Base-by-base conservation (phyloP, 2,797 vertebrate genomes). In the Psittacula derbiana region DNA sequence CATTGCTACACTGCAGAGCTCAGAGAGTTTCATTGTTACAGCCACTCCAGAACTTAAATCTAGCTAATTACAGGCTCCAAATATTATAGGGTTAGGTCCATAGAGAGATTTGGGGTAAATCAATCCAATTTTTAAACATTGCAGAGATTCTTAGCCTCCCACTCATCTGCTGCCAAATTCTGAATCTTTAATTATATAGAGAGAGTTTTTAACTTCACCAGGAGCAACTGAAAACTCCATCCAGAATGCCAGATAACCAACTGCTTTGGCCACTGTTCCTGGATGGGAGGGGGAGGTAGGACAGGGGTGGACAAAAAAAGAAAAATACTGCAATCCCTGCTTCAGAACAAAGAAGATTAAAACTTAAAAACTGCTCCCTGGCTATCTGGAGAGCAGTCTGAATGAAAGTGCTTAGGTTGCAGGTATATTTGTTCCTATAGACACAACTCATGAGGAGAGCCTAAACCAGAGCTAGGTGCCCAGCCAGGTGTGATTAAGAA, bases 161-260 rank as follows among this genome's bases (percentile, higher is more conserved):
- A 86, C 49, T 93, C 43, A 69, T 74, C 65, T 79, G 55, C 53
- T 94, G 70, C 69, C 73, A 90, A 86, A 81, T 78, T 86, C 33
- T 58, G 28, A 78, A 64, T 88, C 31, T 92, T 92, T 87, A 73
- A 76, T 91, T 73, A 41, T 36, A 69, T 47, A 43, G 25, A 65
- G 18, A 65, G 31, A 62, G 33, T 20, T 12, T 80, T 62, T 67
- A 73, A 73, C 38, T 95, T 78, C 60, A 58, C 30, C 49, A 69
- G 66, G 16, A 92, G 27, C 52, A 67, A 71, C 9, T 61, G 87
- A 87, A 80, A 69, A 61, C 20, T 85, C 61, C 49, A 53, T 71
- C 33, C 53, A 64, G 30, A 46, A 52, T 50, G 49, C 17, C 25
- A 78, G 52, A 86, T 46, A 91, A 67, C 9, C 44, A 57, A 73